Conservation (phyloP, 1,140 invertebrate species). For the Pseudomyrmex gracilis region DNA sequence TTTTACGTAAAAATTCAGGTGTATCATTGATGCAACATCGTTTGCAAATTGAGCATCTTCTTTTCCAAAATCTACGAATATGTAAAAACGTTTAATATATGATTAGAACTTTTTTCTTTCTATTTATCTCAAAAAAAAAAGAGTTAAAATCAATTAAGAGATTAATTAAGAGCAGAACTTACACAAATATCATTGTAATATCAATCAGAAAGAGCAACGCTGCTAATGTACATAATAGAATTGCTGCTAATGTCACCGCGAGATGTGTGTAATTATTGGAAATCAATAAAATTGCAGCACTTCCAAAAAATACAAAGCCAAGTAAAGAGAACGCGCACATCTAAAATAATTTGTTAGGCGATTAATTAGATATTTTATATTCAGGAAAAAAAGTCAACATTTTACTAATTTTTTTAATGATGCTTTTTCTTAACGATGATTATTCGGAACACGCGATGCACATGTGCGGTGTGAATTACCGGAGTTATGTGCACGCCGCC, state of each 20-base stretch:
- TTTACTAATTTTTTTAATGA: background rate
- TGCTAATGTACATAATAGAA: conserved; percentile 56
- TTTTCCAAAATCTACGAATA: conserved; percentile 68
- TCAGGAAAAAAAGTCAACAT: background rate
- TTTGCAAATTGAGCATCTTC: conserved; percentile 55
- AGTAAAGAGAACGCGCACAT: conserved; percentile 78
- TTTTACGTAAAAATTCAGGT: conserved; percentile 8
- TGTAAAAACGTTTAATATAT: conserved; percentile 9
- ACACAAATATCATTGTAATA: conserved; percentile 73
- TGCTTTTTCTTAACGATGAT: background rate
- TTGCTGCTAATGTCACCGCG: conserved; percentile 15
- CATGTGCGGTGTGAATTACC: conserved; percentile 65
- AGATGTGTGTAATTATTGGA: too few species aligned
- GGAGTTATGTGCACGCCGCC: conserved; percentile 63
- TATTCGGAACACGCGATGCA: background rate
- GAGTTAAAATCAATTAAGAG: background rate
- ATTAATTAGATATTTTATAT: background rate
- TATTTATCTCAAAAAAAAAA: background rate
- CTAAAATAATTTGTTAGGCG: conserved; percentile 60
- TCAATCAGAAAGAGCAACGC: conserved; percentile 75
- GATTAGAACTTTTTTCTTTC: background rate
- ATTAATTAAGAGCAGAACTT: conserved; percentile 57
- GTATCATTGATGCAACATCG: conserved; percentile 42
- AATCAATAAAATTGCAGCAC: conserved; percentile 19
- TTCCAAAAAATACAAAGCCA: conserved; percentile 61